A percentile compares a stretch with the other conserved stretches of the same genome.
phyloP scores from a whole-genome alignment of 2,797 vertebrate species.

The Chelmon rostratus region DNA sequence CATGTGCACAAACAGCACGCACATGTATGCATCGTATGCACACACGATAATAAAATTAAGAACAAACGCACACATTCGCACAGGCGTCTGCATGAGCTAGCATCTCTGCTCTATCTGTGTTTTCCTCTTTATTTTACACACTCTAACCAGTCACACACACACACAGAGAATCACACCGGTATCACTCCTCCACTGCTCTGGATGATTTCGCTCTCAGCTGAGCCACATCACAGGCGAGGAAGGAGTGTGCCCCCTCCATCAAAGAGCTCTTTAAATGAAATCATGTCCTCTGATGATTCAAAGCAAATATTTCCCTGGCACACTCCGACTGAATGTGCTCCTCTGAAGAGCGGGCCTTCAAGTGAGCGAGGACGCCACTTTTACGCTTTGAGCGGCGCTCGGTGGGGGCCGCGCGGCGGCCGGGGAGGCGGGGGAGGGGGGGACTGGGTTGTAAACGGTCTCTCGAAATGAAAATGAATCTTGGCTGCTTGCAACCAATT shows the following conservation, averaged over 20 bases:
- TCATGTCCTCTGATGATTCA: constrained; percentile 79
- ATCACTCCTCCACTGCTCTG: constrained; percentile 67
- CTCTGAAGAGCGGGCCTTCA: constrained; percentile 66
- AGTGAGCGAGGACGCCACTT: constrained; percentile 57
- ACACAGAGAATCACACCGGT: constrained; percentile 43
- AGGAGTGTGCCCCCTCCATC: constrained; percentile 70
- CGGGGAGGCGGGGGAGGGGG: neutral
- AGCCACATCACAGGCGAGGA: constrained; percentile 75
- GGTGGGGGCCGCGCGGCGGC: constrained; percentile 26
- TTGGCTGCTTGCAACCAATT: constrained; percentile 32
- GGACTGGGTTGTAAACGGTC: constrained; percentile 42
- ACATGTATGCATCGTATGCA: too few species aligned
- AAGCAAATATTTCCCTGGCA: constrained; percentile 78
- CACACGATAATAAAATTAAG: neutral
- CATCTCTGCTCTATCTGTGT: constrained; percentile 8
- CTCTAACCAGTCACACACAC: neutral
- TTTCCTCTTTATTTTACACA: constrained; percentile 16
- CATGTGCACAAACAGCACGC: neutral
- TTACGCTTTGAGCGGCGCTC: constrained; percentile 40
- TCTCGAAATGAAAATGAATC: constrained; percentile 64
- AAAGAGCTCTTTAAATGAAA: constrained; percentile 81
- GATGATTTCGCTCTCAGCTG: constrained; percentile 74
- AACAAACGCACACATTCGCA: neutral
- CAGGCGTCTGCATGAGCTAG: neutral
- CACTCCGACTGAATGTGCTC: constrained; percentile 61